Evolutionary conservation across 2,888 invertebrate species (phyloP).

Genomic region (Leptopilina syphax): DNA sequence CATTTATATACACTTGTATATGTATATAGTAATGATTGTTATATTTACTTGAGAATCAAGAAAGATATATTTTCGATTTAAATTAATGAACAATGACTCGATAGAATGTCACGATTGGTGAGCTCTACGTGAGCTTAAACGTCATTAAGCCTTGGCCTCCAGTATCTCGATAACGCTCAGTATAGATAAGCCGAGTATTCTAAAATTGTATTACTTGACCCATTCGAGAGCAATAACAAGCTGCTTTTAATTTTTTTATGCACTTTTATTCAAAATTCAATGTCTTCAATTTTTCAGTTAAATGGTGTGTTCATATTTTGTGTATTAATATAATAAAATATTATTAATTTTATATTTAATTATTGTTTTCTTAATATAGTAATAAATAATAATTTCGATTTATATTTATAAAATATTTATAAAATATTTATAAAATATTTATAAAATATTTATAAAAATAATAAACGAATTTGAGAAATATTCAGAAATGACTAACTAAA

Average conservation of each 20-base stretch:
- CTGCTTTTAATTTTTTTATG: slow-evolving; percentile 5
- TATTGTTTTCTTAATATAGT: no score
- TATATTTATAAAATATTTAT: no score
- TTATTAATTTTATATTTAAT: no score
- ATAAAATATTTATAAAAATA: no score
- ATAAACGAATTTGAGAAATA: no score
- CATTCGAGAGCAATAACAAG: slow-evolving; percentile 55
- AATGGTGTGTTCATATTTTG: no score
- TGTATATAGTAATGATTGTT: slow-evolving; percentile 4
- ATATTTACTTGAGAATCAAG: slow-evolving; percentile 14
- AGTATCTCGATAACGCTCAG: slow-evolving; percentile 61
- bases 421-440: no score
- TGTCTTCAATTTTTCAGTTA: no score
- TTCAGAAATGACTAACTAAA: no score
- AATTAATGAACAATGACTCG: slow-evolving; percentile 43
- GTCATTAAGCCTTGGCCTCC: slow-evolving; percentile 66
- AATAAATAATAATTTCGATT: no score
- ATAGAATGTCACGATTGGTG: slow-evolving; percentile 46
- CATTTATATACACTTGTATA: not conserved
- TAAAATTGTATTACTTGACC: slow-evolving; percentile 59
- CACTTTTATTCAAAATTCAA: slow-evolving; percentile 9
- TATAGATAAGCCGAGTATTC: slow-evolving; percentile 60
- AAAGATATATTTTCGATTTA: slow-evolving; percentile 16
- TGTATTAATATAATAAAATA: no score
- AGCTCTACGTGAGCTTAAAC: slow-evolving; percentile 50